Evolutionary conservation across 2,113 vertebrate species (phyloP), one percentile per base, ranked within the genome.

Genomic region (Dermatemys mawii): DNA sequence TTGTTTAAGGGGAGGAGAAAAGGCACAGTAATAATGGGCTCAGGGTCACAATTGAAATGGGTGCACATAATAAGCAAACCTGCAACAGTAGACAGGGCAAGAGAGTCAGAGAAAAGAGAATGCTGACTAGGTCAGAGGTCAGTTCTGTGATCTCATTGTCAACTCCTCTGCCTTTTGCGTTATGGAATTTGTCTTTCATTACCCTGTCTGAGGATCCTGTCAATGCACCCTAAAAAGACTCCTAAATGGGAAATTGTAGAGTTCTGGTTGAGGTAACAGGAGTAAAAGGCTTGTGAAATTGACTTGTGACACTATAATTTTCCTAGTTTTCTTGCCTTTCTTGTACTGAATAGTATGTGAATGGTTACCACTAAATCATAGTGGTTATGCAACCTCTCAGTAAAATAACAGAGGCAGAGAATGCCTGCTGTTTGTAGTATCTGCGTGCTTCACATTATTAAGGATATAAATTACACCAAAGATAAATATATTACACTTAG

Each of bases 91-190:
- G 92, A 80, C 83, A 97, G 97, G 95, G 96, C 97, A 98, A 94
- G 94, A 97, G 96, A 97, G 93, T 57, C 76, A 92, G 53, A 94
- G 93, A 97, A 98, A 98, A 98, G 95, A 98, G 97, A 98, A 98
- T 94, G 95, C 96, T 96, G 98, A 97, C 97, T 96, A 86, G 98
- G 98, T 98, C 98, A 98, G 94, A 98, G 98, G 98, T 98, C 98
- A 97, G 90, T 88, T 93, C 98, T 98, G 97, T 98, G 98, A 98
- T 98, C 98, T 98, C 98, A 98, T 98, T 98, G 98, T 98, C 89
- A 96, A 97, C 26, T 81, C 93, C 95, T 97, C 94, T 88, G 97
- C 97, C 96, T 97, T 98, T 98, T 95, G 97, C 87, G 95, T 97
- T 98, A 96, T 97, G 97, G 97, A 98, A 97, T 97, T 97, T 97